Percentiles rank a stretch among this genome's conserved stretches.
phyloP scores from a whole-genome alignment of 2,888 invertebrate species.

The Conchocele bisecta region DNA sequence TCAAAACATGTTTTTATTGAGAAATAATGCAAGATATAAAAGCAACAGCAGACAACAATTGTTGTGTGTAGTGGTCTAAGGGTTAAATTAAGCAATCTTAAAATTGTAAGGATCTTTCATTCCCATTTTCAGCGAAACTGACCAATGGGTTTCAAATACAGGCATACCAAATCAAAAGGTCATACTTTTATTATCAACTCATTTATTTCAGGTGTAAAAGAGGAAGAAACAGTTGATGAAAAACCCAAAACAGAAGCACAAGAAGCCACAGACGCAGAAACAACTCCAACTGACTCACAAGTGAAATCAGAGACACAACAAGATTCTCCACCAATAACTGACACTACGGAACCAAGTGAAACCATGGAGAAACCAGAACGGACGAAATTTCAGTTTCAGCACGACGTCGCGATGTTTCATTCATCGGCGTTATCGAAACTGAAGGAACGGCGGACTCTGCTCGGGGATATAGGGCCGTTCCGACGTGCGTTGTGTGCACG shows the following conservation, averaged over 20 bases:
- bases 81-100: no score
- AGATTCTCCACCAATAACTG: no score
- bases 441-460: conserved; percentile 83
- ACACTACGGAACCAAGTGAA: background rate
- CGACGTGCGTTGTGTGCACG: conserved; percentile 91
- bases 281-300: conserved; percentile 5
- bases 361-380: background rate
- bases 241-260: background rate
- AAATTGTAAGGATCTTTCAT: no score
- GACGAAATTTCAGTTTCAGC: conserved; percentile 60
- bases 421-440: conserved; percentile 68
- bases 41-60: no score
- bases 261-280: conserved; percentile 16
- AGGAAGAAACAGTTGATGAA: background rate
- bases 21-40: no score
- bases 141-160: no score
- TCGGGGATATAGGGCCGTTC: conserved; percentile 89
- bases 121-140: no score
- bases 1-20: no score
- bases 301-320: background rate
- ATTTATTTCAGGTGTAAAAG: background rate
- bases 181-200: background rate
- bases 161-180: no score
- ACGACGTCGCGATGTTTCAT: conserved; percentile 79
- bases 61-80: no score